phyloP scores from a whole-genome alignment of 2,797 vertebrate genomes.

The Gambelia wislizenii region DNA sequence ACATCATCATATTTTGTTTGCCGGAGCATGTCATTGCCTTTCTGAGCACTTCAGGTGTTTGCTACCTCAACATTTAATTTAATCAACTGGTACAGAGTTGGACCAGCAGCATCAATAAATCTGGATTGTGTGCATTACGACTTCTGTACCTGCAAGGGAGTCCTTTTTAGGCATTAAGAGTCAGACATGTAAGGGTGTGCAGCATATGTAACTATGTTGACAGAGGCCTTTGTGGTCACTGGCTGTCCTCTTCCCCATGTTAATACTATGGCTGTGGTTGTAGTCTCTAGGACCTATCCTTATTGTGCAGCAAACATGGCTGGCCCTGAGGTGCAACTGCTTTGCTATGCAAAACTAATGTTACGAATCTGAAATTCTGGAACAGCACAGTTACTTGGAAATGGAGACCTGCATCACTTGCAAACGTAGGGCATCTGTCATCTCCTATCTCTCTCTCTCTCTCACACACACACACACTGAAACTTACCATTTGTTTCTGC shows the following conservation, averaged over 20 bases:
- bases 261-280: slow-evolving; percentile 17
- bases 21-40: slow-evolving; percentile 68
- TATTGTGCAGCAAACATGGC: neutral
- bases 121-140: slow-evolving; percentile 52
- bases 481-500: neutral
- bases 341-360: slow-evolving; percentile 32
- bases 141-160: neutral
- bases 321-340: neutral
- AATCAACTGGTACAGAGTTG: slow-evolving; percentile 61
- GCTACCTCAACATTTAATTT: slow-evolving; percentile 83
- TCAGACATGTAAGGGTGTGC: slow-evolving; percentile 17
- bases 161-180: slow-evolving; percentile 3
- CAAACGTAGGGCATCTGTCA: neutral
- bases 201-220: slow-evolving; percentile 31
- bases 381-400: neutral
- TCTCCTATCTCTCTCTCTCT: neutral
- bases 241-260: slow-evolving; percentile 56
- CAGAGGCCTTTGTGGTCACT: slow-evolving; percentile 22
- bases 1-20: slow-evolving; percentile 54
- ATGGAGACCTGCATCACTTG: neutral
- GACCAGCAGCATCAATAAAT: slow-evolving; percentile 48
- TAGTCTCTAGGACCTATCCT: neutral
- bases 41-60: slow-evolving; percentile 80
- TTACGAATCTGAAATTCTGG: neutral
- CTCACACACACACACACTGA: too few species aligned